Conservation (phyloP, 2,113 vertebrate genomes). For the Vulpes ferrilata region DNA sequence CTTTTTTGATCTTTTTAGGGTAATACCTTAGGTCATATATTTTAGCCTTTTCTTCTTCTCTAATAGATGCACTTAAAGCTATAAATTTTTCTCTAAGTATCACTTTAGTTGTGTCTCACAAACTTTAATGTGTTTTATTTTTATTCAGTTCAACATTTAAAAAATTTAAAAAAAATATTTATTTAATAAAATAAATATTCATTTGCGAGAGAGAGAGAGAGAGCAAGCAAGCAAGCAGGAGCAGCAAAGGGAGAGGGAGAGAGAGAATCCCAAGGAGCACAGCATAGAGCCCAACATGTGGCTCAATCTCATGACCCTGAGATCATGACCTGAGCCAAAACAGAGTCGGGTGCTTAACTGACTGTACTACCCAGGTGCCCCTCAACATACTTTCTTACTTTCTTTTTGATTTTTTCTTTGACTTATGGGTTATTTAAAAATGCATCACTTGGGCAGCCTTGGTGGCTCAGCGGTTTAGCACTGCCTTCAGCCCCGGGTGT, state of each 20-base stretch:
- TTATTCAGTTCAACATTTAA: slow-evolving; percentile 4
- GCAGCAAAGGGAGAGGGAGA: neutral
- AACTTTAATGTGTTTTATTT: slow-evolving; percentile 2
- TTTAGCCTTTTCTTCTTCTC: neutral
- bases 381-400: neutral
- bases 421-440: neutral
- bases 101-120: neutral
- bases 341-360: neutral
- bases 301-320: neutral
- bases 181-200: too few relatives aligned
- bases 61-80: neutral
- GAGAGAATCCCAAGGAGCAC: neutral
- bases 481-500: too few relatives aligned
- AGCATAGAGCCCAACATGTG: neutral
- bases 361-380: neutral
- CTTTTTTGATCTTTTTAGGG: neutral
- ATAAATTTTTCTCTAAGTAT: neutral
- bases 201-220: too few relatives aligned
- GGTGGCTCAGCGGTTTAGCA: too few relatives aligned
- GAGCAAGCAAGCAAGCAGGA: too few relatives aligned
- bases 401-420: neutral
- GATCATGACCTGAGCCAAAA: neutral
- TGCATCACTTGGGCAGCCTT: neutral
- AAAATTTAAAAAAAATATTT: too few relatives aligned
- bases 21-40: neutral